Evolutionary conservation across 2,113 vertebrate genomes (phyloP), one percentile per base, ranked within the genome.

Genomic region (Hiodon tergisus): DNA sequence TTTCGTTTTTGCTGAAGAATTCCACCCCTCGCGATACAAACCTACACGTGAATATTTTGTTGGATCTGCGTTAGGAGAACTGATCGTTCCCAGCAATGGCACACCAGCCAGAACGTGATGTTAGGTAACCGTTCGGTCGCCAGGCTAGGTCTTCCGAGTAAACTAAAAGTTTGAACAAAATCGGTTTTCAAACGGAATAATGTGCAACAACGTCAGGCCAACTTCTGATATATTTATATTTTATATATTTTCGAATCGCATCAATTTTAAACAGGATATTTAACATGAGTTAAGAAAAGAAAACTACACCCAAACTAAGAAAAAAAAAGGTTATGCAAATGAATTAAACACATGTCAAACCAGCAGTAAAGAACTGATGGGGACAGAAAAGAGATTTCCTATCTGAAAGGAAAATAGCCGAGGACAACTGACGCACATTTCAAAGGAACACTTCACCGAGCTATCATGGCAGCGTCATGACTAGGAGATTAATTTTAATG

Each of bases 401-500:
- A 79, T 82, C 83, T 81, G 53, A 75, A 86, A 81, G 79, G 79
- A 69, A 71, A 66, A 81, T 77, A 83, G 84, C 78, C 66, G 76
- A 78, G 81, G 89, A 89, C 88, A 85, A 83, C 84, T 82, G 89
- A 85, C 83, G 78, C 79, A 2, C 68, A 88, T 92, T 94, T 91
- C 91, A 95, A 92, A 90, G 87, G 81, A 87, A 89, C 89, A 77
- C 93, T 94, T 93, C 90, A 90, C 89, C 86, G 88, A 84, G 87
- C 84, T 88, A 91, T 92, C 89, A 86, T 85, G 81, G 89, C 85
- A 88, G 90, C 90, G 88, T 90, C 88, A 93, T 87, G 93, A 95
- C 93, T 93, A 85, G 84, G 79, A 85, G 90, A 95, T 96, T 88
- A 92, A 96, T 95, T 97, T 96, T 96, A 97, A 97, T 96, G 95